phyloP scores from a whole-genome alignment of 35 echinoderm and acorn worm genomes.

The Acanthaster planci region DNA sequence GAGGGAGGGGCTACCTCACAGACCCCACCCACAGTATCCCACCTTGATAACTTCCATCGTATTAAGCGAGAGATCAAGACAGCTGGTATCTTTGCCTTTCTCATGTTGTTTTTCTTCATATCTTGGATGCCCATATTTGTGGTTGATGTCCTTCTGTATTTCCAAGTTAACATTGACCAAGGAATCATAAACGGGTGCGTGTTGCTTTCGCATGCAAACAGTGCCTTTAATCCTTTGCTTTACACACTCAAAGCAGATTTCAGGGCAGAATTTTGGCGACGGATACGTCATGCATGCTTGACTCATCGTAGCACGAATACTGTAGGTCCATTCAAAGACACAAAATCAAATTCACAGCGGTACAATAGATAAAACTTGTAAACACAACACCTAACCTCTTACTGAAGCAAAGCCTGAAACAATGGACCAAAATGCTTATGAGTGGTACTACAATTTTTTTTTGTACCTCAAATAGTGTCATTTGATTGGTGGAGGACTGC shows the following conservation, averaged over 20 bases:
- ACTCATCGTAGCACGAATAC: too few species aligned
- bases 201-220: conserved; percentile 67
- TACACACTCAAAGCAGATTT: conserved; percentile 71
- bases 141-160: conserved; percentile 59
- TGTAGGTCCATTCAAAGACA: too few species aligned
- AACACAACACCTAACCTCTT: too few species aligned
- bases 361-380: too few species aligned
- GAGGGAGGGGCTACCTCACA: neutral
- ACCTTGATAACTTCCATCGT: conserved; percentile 13
- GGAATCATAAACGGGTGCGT: conserved; percentile 58
- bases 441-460: too few species aligned
- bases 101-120: conserved; percentile 66
- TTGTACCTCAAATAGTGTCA: too few species aligned
- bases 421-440: too few species aligned
- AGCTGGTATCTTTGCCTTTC: conserved; percentile 66
- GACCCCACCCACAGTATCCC: neutral
- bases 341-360: too few species aligned
- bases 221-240: conserved; percentile 70
- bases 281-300: too few species aligned
- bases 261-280: conserved; percentile 26
- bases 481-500: too few species aligned
- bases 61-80: conserved; percentile 54
- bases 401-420: too few species aligned
- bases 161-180: conserved; percentile 47
- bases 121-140: conserved; percentile 73